Conservation (phyloP, 92 coral and sea anemone genomes). For the Galaxea fascicularis region DNA sequence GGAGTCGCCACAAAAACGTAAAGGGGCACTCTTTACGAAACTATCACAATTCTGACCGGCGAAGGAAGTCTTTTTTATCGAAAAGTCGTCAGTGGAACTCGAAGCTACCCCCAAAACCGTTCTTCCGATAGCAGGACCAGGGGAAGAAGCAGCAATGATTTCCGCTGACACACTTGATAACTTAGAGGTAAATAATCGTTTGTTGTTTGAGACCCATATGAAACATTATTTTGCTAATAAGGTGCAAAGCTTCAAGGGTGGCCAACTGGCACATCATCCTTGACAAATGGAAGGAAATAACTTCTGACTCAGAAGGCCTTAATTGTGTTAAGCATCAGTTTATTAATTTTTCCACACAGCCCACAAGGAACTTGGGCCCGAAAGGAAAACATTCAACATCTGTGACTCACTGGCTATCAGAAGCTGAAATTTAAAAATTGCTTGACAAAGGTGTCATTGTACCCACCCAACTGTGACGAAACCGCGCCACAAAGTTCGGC, state of each 20-base stretch:
- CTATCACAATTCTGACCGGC: slow-evolving; percentile 25
- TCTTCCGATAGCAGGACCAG: slow-evolving; percentile 33
- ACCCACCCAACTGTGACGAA: slow-evolving; percentile 13
- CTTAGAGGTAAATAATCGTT: slow-evolving; percentile 8
- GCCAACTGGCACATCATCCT: slow-evolving; percentile 34
- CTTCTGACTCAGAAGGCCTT: slow-evolving; percentile 23
- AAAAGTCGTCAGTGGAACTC: slow-evolving; percentile 34
- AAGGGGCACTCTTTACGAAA: slow-evolving; percentile 17
- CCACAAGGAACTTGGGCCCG: not conserved
- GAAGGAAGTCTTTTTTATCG: slow-evolving; percentile 23
- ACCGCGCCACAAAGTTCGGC: slow-evolving; percentile 43
- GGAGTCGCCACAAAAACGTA: slow-evolving; percentile 10
- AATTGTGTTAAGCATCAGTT: slow-evolving; percentile 23
- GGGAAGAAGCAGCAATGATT: slow-evolving; percentile 36
- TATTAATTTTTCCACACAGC: slow-evolving; percentile 33
- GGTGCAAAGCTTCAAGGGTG: slow-evolving; percentile 36
- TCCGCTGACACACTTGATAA: slow-evolving; percentile 34
- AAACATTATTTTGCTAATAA: slow-evolving; percentile 17
- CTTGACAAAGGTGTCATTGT: slow-evolving; percentile 41
- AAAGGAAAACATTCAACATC: slow-evolving; percentile 38
- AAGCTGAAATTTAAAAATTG: slow-evolving; percentile 36
- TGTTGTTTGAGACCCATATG: slow-evolving; percentile 20
- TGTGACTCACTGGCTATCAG: slow-evolving; percentile 7
- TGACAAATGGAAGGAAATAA: slow-evolving; percentile 35
- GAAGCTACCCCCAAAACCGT: slow-evolving; percentile 22